Percentiles rank a stretch among this genome's conserved stretches.
Evolutionary conservation across 2,797 vertebrate species (phyloP).

Genomic region (Hippocampus kuda): DNA sequence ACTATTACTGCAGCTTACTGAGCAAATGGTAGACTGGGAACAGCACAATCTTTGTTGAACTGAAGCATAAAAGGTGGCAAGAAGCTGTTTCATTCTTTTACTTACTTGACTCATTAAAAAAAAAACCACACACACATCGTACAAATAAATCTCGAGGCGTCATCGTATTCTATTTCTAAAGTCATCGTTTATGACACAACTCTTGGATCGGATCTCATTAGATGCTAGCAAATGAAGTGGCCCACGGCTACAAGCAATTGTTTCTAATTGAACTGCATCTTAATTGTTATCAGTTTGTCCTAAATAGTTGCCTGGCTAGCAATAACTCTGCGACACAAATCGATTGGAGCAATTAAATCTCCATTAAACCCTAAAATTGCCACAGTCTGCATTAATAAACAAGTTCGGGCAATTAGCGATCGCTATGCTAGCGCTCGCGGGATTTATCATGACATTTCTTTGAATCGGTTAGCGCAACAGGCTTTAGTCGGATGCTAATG

Average conservation of each 20-base stretch:
- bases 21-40: no score
- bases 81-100: no score
- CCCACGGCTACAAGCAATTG: background rate
- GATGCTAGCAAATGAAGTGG: background rate
- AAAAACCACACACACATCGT: no score
- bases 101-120: no score
- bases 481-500: background rate
- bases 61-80: no score
- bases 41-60: no score
- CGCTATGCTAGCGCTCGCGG: background rate
- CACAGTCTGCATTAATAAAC: background rate
- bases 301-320: background rate
- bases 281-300: no score
- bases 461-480: background rate
- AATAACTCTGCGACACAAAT: background rate
- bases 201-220: background rate
- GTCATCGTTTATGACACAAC: background rate
- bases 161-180: background rate
- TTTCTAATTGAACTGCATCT: background rate
- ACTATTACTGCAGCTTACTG: no score
- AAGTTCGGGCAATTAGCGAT: background rate
- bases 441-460: conserved; percentile 2
- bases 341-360: background rate
- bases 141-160: no score
- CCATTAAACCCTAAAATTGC: background rate